Percentiles rank a stretch among this genome's conserved stretches.
Evolutionary conservation across 2,797 vertebrate genomes (phyloP).

Genomic region (Vireo griseus): DNA sequence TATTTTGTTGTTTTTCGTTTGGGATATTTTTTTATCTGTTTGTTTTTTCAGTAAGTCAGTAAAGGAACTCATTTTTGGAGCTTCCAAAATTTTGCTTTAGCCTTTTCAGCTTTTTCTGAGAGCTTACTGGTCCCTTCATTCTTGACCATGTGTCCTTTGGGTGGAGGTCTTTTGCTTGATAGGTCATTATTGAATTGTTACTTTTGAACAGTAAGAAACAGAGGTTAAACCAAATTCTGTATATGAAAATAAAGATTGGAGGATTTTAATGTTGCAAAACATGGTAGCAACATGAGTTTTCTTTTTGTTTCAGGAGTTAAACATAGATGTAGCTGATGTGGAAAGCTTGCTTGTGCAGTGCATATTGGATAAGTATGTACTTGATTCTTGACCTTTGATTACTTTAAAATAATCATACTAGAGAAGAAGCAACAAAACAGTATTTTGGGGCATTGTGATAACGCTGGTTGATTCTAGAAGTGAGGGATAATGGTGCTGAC

Average conservation of each 20-base stretch:
- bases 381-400: not conserved
- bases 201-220: not conserved
- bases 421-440: not conserved
- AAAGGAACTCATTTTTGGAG: not conserved
- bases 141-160: not conserved
- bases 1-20: not conserved
- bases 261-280: not conserved
- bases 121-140: not conserved
- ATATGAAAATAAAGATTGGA: not conserved
- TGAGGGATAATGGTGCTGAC: not conserved
- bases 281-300: not conserved
- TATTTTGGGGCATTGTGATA: not conserved
- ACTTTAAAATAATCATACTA: not conserved
- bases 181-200: not conserved
- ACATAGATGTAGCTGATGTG: constrained; percentile 98
- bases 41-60: not conserved
- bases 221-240: not conserved
- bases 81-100: not conserved
- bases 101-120: not conserved
- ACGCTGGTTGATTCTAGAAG: not conserved
- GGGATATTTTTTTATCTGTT: not conserved
- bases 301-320: constrained; percentile 86
- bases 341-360: constrained; percentile 99
- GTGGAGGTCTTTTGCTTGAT: not conserved
- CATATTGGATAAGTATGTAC: constrained; percentile 99